Evolutionary conservation across 2,113 vertebrate species (phyloP), one percentile per base, ranked within the genome.

Genomic region (Esox niger): DNA sequence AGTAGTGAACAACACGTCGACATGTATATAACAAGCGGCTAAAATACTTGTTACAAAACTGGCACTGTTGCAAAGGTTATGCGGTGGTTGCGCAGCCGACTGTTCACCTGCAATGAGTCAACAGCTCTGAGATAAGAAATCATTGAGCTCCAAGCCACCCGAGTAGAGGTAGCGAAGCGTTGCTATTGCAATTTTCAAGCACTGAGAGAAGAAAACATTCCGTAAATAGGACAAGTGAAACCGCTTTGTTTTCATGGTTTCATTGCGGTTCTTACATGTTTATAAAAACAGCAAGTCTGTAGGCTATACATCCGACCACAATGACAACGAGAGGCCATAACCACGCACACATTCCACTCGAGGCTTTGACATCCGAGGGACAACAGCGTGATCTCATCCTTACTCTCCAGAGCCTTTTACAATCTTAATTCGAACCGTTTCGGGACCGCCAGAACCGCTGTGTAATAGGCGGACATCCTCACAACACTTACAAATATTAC

Each of bases 21-120:
- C 3, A 43, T 1, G 13, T 43, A 2, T 43, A 43, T 33, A 10
- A 10, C 38, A 17, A 54, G 3, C n/a, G 9, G 9, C 49, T 54
- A 54, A 2, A 54, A 15, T 23, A 25, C 9, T 10, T n/a, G n/a
- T 27, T 57, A 26, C 25, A 25, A 57, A 23, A 56, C 23, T n/a
- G 1, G 15, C 21, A 29, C 13, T 29, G 2, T 4, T 6, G 3
- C 31, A 15, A 60, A 29, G 27, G 49, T 23, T 20, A 23, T n/a
- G 47, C 20, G n/a, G 2, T 7, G 49, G 49, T 11, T 7, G 56
- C 25, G 13, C 23, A 67, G n/a, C 74, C 76, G 67, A 77, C 79
- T 62, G 58, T 82, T 83, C 75, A 72, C 75, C 80, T 77, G 73
- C 69, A 75, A 47, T 83, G 71, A 77, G 46, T 80, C 74, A 83